Conservation (phyloP, 1,140 invertebrate genomes). For the Drosophila aff. region DNA sequence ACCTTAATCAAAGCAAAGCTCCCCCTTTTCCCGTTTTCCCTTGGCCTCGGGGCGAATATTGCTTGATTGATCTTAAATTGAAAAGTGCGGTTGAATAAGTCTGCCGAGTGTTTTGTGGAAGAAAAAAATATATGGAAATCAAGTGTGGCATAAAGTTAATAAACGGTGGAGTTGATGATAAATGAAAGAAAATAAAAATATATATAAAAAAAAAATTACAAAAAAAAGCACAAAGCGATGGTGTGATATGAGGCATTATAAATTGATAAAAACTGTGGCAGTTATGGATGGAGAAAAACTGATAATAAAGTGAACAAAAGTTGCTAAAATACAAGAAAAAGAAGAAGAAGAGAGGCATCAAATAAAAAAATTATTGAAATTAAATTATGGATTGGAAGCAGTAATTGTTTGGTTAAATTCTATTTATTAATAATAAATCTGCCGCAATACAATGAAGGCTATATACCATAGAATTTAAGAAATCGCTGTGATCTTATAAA, state of each 20-base stretch:
- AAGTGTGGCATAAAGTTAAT: conserved; percentile 50
- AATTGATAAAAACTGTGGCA: conserved; percentile 12
- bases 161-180: conserved; percentile 36
- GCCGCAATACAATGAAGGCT: background rate
- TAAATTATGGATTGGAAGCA: background rate
- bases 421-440: background rate
- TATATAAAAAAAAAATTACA: background rate
- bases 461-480: background rate
- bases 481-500: background rate
- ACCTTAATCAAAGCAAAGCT: conserved; percentile 20
- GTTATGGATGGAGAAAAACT: conserved; percentile 10
- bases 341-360: background rate
- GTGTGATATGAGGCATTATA: conserved; percentile 3
- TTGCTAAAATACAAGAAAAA: background rate
- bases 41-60: conserved; percentile 40
- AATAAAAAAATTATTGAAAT: background rate
- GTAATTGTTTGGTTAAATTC: background rate
- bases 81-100: conserved; percentile 65
- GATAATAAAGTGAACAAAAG: background rate
- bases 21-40: conserved; percentile 1
- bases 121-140: conserved; percentile 22
- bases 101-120: conserved; percentile 21
- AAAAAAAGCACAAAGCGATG: background rate
- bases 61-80: conserved; percentile 74
- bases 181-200: conserved; percentile 5